Percentiles rank a stretch among this genome's conserved stretches.
Evolutionary conservation across 1,140 invertebrate genomes (phyloP).

Genomic region (Lepidotrigona ventralis): DNA sequence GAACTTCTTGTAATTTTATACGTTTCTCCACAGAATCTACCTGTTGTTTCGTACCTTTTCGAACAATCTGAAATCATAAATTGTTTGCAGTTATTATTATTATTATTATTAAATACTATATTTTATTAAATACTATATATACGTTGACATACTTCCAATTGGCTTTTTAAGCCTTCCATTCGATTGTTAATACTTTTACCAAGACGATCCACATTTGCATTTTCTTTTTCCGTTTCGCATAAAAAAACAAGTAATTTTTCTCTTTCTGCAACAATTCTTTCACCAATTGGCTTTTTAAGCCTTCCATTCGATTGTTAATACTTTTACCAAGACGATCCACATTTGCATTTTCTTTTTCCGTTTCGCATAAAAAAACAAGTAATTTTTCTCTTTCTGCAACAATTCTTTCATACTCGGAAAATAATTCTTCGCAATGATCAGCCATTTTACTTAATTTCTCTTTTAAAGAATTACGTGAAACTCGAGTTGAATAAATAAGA

Average conservation of each 20-base stretch:
- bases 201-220: constrained; percentile 79
- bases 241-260: constrained; percentile 78
- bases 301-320: constrained; percentile 79
- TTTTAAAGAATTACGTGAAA: constrained; percentile 80
- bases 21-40: constrained; percentile 80
- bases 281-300: constrained; percentile 80
- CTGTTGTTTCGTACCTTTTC: constrained; percentile 80
- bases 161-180: constrained; percentile 80
- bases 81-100: constrained; percentile 25
- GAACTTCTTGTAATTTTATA: constrained; percentile 79
- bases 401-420: constrained; percentile 80
- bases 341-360: constrained; percentile 80
- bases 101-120: too few relatives aligned
- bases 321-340: constrained; percentile 79
- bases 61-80: constrained; percentile 77
- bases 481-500: constrained; percentile 76
- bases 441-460: constrained; percentile 82
- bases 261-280: constrained; percentile 80
- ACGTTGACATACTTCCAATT: constrained; percentile 78
- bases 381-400: constrained; percentile 80
- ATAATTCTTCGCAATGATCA: constrained; percentile 81
- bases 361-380: constrained; percentile 76
- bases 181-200: constrained; percentile 79
- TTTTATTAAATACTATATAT: neutral
- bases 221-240: constrained; percentile 79